Percentiles rank a stretch among this genome's conserved stretches.
Evolutionary conservation across 2,888 invertebrate species (phyloP).

Genomic region (Pollenia labialis): DNA sequence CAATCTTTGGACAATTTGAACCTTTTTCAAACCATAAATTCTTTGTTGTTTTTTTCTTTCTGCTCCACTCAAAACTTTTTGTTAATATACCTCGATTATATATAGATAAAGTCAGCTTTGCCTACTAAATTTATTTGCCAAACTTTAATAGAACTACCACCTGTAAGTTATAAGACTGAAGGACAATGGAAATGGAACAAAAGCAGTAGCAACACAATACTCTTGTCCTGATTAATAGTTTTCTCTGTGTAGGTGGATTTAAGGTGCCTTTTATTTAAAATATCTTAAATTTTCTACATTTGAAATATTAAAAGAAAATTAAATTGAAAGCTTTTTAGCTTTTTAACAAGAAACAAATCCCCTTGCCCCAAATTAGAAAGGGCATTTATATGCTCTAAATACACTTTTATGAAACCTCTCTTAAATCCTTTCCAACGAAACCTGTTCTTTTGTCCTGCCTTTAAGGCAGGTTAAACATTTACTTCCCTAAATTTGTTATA

Average conservation of each 20-base stretch:
- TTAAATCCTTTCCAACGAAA: background rate
- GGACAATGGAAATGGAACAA: background rate
- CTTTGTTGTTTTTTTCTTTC: too few relatives aligned
- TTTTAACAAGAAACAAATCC: too few relatives aligned
- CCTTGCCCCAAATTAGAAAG: background rate
- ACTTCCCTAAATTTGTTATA: conserved; percentile 15
- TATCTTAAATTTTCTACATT: background rate
- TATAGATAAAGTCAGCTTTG: too few relatives aligned
- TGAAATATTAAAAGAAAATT: conserved; percentile 22
- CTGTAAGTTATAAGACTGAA: too few relatives aligned
- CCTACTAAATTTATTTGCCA: too few relatives aligned
- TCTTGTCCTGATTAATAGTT: conserved; percentile 34
- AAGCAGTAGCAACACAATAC: conserved; percentile 1
- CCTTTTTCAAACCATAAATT: too few relatives aligned
- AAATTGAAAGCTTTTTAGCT: background rate
- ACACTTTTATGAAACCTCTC: too few relatives aligned
- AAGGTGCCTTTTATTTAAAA: conserved; percentile 2
- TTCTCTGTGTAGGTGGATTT: conserved; percentile 28
- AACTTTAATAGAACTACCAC: too few relatives aligned
- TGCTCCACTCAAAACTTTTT: too few relatives aligned
- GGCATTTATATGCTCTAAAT: background rate
- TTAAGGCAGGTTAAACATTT: background rate
- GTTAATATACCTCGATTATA: too few relatives aligned
- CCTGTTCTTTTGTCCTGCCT: conserved; percentile 27
- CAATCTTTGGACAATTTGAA: too few relatives aligned